Evolutionary conservation across 2,888 invertebrate genomes (phyloP), one percentile per base, ranked within the genome.

Genomic region (Drosophila neoperkinsi): DNA sequence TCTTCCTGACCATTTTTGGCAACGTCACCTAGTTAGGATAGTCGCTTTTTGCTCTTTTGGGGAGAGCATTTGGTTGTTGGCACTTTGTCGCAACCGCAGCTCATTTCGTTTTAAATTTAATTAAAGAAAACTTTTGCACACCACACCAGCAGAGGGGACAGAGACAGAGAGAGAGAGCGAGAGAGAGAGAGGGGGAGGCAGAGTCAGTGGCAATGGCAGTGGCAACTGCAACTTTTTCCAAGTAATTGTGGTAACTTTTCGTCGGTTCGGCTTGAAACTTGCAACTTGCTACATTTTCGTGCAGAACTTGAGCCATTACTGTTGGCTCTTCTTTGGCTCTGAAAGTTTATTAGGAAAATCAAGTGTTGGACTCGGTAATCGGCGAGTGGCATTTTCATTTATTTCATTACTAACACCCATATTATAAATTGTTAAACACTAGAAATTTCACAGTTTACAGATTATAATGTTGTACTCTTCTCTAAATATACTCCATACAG

Each of bases 401-500:
- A 50, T 50, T 53, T 70, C 60, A 16, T n/a, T 21, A 1, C 36
- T n/a, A 36, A 50, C 28, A 18, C 50, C 6, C 13, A 72, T 75
- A 58, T 57, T 52, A 64, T 30, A 57, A 67, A 64, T 28, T 51
- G n/a, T n/a, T 33, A 38, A 21, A 6, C 41, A 28, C n/a, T 53
- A 53, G 6, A 61, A 18, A 52, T 33, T 57, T 38, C 10, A 38
- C n/a, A 4, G n/a, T 52, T 52, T 34, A 4, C 21, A 18, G 28
- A 30, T 33, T 28, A 33, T 49, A 46, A 13, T 61, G 51, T 51
- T 70, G 6, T 58, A 7, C 55, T 28, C 55, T 50, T 13, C 43
- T 30, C 10, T 28, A 21, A n/a, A 28, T 36, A 21, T 60, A 51
- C 11, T 6, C 16, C 50, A 33, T 56, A 38, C 93, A 98, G 98